A percentile compares a stretch with the other conserved stretches of the same genome.
phyloP scores from a whole-genome alignment of 2,113 vertebrate genomes.

The Xyrauchen texanus region DNA sequence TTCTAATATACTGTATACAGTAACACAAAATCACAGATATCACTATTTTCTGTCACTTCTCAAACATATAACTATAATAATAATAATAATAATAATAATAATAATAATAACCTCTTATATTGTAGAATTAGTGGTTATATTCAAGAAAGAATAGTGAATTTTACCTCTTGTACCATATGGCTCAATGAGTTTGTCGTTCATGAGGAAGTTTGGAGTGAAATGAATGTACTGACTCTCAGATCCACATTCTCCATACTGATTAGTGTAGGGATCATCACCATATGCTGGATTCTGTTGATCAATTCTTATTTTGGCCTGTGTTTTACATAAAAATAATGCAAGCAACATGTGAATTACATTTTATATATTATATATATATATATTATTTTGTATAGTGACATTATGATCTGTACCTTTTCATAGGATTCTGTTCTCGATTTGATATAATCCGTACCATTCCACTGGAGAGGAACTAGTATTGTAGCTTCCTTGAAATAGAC shows the following conservation, averaged over 20 bases:
- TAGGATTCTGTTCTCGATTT: conserved; percentile 62
- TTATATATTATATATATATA: not conserved
- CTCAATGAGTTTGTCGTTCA: conserved; percentile 50
- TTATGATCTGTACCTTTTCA: conserved; percentile 61
- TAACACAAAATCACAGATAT: no score
- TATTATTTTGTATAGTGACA: not conserved
- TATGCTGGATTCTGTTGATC: conserved; percentile 47
- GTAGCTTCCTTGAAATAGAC: conserved; percentile 69
- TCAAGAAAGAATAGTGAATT: no score
- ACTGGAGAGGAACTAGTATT: conserved; percentile 70
- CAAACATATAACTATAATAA: no score
- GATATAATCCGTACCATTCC: conserved; percentile 56
- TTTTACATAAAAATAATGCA: not conserved
- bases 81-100: no score
- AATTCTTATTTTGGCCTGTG: conserved; percentile 68
- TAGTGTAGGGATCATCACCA: conserved; percentile 66
- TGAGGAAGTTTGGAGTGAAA: conserved; percentile 68
- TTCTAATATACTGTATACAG: no score
- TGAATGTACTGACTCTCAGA: conserved; percentile 66
- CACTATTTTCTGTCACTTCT: no score
- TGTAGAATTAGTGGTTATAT: not conserved
- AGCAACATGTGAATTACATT: not conserved
- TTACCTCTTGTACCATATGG: conserved; percentile 67
- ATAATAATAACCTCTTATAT: no score
- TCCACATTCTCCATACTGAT: conserved; percentile 68